Base-by-base conservation (phyloP, 1,140 invertebrate genomes). In the Adoxophyes honmai region DNA sequence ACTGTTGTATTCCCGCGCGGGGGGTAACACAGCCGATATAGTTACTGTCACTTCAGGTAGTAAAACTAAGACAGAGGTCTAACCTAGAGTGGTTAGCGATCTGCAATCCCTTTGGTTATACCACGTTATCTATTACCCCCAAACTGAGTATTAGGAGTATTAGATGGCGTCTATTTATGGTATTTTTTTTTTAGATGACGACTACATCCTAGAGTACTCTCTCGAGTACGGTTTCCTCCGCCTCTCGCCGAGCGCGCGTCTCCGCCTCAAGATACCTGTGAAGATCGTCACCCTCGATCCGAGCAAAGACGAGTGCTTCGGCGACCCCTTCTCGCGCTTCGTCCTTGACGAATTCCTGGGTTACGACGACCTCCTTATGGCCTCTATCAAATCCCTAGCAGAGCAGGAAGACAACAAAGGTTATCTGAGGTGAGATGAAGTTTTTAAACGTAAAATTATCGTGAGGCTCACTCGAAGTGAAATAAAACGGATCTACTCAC, bases 131-230 rank as follows among this genome's bases (percentile, higher is more conserved):
- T n/a, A n/a, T n/a, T n/a, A n/a, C n/a, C n/a, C n/a, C n/a, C n/a
- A n/a, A n/a, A n/a, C n/a, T n/a, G n/a, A n/a, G n/a, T n/a, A n/a
- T n/a, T n/a, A n/a, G n/a, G n/a, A n/a, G n/a, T n/a, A n/a, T n/a
- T n/a, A n/a, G n/a, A 28, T 6, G 21, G 21, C 21, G 2, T 28
- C 6, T 6, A 28, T 28, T 3, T 33, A 13, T 28, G 39, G 13
- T 52, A 53, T 51, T 57, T 52, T 55, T 16, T 34, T 94, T 94
- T 88, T 92, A 80, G 95, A 97, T 69, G 97, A 98, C 70, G 95
- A 97, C 75, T 99, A 99, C 79, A 98, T 99, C 34, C 95, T 99
- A 3, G 98, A 99, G 85, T 99, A 99, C 91, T 97, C 98, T 1
- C 89, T 99, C 59, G 97, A 99, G 84, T 99, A 99, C 88, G 98